A percentile compares a stretch with the other conserved stretches of the same genome.
Evolutionary conservation across 2,797 vertebrate species (phyloP).

Genomic region (Peromyscus eremicus): DNA sequence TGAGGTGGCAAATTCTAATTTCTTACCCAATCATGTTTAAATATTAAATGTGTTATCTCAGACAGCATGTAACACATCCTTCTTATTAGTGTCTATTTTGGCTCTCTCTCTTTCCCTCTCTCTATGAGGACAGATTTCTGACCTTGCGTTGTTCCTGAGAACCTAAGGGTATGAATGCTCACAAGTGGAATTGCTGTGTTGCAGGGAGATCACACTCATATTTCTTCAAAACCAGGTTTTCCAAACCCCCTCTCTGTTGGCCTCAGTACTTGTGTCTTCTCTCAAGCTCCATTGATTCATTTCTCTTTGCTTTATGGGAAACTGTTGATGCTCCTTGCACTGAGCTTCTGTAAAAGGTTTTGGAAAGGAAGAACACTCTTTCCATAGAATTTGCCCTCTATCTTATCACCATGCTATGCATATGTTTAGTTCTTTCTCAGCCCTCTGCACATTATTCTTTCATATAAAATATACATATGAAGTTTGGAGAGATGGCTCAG

Average conservation of each 20-base stretch:
- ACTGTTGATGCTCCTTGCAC: not conserved
- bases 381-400: not conserved
- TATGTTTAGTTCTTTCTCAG: not conserved
- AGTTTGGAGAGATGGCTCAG: not conserved
- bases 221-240: not conserved
- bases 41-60: not conserved
- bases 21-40: not conserved
- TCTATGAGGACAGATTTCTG: not conserved
- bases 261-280: not conserved
- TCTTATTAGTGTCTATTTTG: slow-evolving; percentile 46
- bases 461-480: not conserved
- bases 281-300: not conserved
- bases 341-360: not conserved
- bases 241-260: not conserved
- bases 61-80: too few relatives aligned
- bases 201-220: not conserved
- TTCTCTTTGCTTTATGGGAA: not conserved
- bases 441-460: not conserved
- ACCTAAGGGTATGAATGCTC: too few relatives aligned
- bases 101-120: not conserved
- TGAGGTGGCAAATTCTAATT: not conserved
- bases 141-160: not conserved
- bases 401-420: not conserved
- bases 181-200: not conserved
- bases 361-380: not conserved